Percentiles rank a stretch among this genome's conserved stretches.
Conservation (phyloP, 2,113 vertebrate species). For the Proteles cristata region DNA sequence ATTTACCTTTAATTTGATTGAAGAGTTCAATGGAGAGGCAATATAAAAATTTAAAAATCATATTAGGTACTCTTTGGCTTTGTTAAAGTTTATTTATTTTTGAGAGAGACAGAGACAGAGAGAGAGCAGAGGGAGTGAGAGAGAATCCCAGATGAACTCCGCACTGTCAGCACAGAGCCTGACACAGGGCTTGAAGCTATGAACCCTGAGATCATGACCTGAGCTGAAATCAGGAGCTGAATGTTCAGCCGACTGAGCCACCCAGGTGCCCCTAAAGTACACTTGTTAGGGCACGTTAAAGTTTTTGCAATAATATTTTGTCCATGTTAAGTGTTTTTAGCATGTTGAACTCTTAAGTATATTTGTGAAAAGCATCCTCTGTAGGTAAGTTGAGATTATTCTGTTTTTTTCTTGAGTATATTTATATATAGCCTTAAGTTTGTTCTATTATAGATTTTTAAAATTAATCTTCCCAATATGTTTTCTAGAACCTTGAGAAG, state of each 20-base stretch:
- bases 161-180: too few species aligned
- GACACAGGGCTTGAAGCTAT: too few species aligned
- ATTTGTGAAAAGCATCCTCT: slow-evolving; percentile 17
- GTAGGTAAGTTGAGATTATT: slow-evolving; percentile 22
- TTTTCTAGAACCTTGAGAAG: slow-evolving; percentile 61
- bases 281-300: slow-evolving; percentile 30
- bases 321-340: not conserved
- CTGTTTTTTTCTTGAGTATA: slow-evolving; percentile 23
- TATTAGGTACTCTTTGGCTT: not conserved
- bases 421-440: not conserved
- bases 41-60: slow-evolving; percentile 3
- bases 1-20: slow-evolving; percentile 56
- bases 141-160: too few species aligned
- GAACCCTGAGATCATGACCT: too few species aligned
- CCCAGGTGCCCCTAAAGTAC: not conserved
- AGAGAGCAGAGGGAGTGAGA: too few species aligned
- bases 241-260: too few species aligned
- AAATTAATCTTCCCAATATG: slow-evolving; percentile 53
- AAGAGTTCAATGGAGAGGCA: slow-evolving; percentile 34
- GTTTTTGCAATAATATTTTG: slow-evolving; percentile 39
- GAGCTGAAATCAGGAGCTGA: too few species aligned
- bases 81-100: too few species aligned
- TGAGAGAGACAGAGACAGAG: too few species aligned
- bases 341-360: slow-evolving; percentile 49
- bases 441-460: slow-evolving; percentile 55